These are phyloP conservation scores for Leptinotarsa haldemani DNA, from an alignment of 2,888 invertebrate genomes.

Conservation along the genomic window DNA sequence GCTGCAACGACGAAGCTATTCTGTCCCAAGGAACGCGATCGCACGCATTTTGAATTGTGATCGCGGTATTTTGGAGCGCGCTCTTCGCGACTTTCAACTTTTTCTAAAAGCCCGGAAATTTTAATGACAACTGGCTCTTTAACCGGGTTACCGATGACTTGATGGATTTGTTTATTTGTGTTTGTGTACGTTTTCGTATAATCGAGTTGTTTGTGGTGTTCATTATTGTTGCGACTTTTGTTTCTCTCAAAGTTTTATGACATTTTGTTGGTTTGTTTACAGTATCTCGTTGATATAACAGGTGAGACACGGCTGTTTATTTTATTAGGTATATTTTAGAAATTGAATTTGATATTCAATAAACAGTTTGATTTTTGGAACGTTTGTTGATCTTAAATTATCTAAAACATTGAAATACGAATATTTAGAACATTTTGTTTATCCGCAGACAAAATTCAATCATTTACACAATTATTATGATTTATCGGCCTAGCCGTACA, in stretches of 20 bases:
- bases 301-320: not conserved
- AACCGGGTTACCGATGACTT: not conserved
- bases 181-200: not conserved
- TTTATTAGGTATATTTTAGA: not conserved
- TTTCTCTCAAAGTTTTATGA: not conserved
- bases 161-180: constrained; percentile 7
- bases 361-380: not conserved
- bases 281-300: not conserved
- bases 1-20: not conserved
- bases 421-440: no score
- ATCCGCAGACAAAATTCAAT: no score
- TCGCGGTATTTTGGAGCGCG: constrained; percentile 10
- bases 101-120: not conserved
- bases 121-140: not conserved
- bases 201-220: not conserved
- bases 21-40: not conserved
- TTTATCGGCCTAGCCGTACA: no score
- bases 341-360: not conserved
- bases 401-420: not conserved
- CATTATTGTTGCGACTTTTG: not conserved
- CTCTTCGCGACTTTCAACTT: constrained; percentile 3
- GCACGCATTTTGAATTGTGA: not conserved
- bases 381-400: not conserved
- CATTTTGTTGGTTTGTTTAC: not conserved
- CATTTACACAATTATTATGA: no score